Evolutionary conservation across 2,888 invertebrate species (phyloP).

Genomic region (Cephus rjabovi): DNA sequence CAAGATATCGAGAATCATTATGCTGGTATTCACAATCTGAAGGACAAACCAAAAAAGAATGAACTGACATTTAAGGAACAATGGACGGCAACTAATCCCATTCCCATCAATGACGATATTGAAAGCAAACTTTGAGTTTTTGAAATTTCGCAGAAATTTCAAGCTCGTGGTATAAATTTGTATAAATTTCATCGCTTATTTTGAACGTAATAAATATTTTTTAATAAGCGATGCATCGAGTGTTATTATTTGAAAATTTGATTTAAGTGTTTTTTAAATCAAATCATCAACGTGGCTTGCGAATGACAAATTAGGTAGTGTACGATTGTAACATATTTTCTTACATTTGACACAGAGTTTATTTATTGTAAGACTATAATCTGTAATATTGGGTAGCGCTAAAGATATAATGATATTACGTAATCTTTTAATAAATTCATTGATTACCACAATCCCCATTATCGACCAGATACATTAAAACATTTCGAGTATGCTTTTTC

Average conservation of each 20-base stretch:
- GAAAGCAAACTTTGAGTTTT: conserved; percentile 53
- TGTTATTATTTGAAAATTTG: too few relatives aligned
- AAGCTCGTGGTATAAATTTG: background rate
- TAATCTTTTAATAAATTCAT: too few relatives aligned
- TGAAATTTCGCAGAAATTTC: background rate
- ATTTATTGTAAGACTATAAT: too few relatives aligned
- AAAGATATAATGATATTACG: too few relatives aligned
- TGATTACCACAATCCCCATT: too few relatives aligned
- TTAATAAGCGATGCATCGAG: too few relatives aligned
- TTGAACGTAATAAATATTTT: background rate
- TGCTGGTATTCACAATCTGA: conserved; percentile 70
- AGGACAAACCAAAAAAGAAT: conserved; percentile 49
- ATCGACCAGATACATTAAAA: background rate
- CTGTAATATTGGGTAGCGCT: too few relatives aligned
- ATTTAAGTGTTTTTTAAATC: too few relatives aligned
- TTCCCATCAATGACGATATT: conserved; percentile 51
- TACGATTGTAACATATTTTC: too few relatives aligned
- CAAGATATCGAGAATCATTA: conserved; percentile 80
- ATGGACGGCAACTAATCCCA: conserved; percentile 61
- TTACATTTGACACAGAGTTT: too few relatives aligned
- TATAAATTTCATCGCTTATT: background rate
- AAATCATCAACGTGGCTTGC: too few relatives aligned
- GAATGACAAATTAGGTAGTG: too few relatives aligned
- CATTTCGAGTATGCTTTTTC: background rate
- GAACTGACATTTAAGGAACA: conserved; percentile 50